These are phyloP conservation scores for Plebejus melissa DNA, from an alignment of 2,888 invertebrate genomes.

Conservation along the genomic window DNA sequence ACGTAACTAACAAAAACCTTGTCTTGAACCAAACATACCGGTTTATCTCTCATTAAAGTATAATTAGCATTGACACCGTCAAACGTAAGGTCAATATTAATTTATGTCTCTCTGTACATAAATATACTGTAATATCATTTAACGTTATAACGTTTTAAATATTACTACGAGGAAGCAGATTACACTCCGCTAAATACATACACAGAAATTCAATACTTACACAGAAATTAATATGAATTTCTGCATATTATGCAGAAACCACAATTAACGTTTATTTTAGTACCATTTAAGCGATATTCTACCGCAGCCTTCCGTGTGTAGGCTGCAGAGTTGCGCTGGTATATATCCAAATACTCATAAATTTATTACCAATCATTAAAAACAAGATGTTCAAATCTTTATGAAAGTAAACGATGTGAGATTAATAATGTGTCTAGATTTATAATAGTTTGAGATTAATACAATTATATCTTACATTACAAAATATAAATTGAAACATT, in stretches of 20 bases:
- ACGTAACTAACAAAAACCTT: not conserved
- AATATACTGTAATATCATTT: not conserved
- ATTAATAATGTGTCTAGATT: not conserved
- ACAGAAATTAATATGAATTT: not conserved
- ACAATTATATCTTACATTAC: too few species aligned
- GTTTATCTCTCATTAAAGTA: not conserved
- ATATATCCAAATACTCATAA: not conserved
- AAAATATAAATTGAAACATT: not conserved
- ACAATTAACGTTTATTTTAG: not conserved
- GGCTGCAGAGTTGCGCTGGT: not conserved
- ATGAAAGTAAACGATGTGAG: not conserved
- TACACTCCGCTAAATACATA: not conserved
- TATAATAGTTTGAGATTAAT: not conserved
- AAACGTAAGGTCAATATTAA: constrained; percentile 2
- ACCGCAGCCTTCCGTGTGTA: not conserved
- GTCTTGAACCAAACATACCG: not conserved
- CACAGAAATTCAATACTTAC: too few species aligned
- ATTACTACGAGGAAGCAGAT: not conserved
- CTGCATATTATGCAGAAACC: not conserved
- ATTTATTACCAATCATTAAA: not conserved
- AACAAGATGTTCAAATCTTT: not conserved
- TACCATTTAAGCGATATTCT: not conserved
- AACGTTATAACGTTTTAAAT: not conserved
- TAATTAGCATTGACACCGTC: not conserved
- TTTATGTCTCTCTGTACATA: not conserved